Evolutionary conservation across 2,113 vertebrate species (phyloP).

Genomic region (Vireo altiloquus): DNA sequence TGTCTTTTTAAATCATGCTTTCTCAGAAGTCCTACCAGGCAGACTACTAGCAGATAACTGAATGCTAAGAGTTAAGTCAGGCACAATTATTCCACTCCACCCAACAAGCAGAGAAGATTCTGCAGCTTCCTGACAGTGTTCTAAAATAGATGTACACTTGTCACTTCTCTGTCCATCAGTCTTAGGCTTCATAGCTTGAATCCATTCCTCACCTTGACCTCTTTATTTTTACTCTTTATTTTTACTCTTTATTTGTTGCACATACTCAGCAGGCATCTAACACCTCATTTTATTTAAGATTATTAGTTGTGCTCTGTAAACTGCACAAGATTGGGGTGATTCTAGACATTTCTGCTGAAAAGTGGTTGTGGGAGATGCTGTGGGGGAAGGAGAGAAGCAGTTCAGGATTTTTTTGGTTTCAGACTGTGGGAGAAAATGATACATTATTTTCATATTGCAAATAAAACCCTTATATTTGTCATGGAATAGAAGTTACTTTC

Average conservation of each 20-base stretch:
- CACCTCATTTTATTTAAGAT: not conserved
- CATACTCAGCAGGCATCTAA: not conserved
- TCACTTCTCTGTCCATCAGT: constrained; percentile 20
- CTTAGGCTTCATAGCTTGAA: not conserved
- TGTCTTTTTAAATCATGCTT: not conserved
- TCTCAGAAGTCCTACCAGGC: not conserved
- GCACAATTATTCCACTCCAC: constrained; percentile 17
- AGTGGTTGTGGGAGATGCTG: not conserved
- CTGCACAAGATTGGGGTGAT: not conserved
- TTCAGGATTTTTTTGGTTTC: not conserved
- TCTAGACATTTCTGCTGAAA: not conserved
- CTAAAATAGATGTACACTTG: constrained; percentile 8
- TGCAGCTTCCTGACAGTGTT: constrained; percentile 2
- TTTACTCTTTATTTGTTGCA: not conserved
- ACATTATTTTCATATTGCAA: not conserved
- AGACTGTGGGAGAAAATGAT: not conserved
- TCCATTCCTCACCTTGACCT: not conserved
- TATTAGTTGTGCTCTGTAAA: not conserved
- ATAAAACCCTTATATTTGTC: not conserved
- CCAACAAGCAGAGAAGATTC: constrained; percentile 1
- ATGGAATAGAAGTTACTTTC: not conserved
- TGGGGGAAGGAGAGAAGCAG: not conserved
- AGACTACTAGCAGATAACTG: not conserved
- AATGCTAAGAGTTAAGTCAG: not conserved
- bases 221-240: not conserved